Evolutionary conservation across 2,888 invertebrate species (phyloP).

Genomic region (Agapostemon virescens): DNA sequence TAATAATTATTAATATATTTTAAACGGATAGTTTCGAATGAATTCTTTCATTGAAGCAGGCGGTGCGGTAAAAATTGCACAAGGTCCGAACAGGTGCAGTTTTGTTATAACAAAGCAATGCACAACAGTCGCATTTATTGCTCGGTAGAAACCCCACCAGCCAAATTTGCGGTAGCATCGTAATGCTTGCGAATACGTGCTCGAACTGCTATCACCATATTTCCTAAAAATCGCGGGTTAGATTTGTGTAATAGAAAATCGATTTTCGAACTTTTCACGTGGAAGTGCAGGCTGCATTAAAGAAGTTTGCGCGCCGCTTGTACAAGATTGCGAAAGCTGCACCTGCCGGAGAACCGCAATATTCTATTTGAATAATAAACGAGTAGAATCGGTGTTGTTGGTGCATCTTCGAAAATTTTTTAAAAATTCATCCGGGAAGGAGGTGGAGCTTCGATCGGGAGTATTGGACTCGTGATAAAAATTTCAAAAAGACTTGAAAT

Average conservation of each 20-base stretch:
- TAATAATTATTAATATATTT: too few relatives aligned
- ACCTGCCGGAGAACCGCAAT: background rate
- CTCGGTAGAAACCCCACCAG: background rate
- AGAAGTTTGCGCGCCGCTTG: background rate
- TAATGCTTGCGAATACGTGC: background rate
- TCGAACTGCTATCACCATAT: background rate
- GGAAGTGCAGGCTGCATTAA: background rate
- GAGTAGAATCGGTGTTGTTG: background rate
- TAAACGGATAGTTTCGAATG: too few relatives aligned
- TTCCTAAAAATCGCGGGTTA: background rate
- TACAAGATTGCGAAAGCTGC: background rate
- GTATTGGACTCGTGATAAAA: background rate
- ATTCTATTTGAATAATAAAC: constrained; percentile 5
- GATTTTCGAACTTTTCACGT: background rate
- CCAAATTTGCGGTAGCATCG: background rate
- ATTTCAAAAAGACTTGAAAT: background rate
- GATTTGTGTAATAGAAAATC: background rate
- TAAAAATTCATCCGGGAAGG: background rate
- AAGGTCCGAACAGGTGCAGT: too few relatives aligned
- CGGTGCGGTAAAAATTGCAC: too few relatives aligned
- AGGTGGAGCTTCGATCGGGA: background rate
- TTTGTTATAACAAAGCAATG: too few relatives aligned
- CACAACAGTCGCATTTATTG: too few relatives aligned
- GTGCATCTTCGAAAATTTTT: background rate
- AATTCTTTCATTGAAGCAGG: too few relatives aligned